Evolutionary conservation across 2,113 vertebrate species (phyloP).

Genomic region (Myocastor coypus): DNA sequence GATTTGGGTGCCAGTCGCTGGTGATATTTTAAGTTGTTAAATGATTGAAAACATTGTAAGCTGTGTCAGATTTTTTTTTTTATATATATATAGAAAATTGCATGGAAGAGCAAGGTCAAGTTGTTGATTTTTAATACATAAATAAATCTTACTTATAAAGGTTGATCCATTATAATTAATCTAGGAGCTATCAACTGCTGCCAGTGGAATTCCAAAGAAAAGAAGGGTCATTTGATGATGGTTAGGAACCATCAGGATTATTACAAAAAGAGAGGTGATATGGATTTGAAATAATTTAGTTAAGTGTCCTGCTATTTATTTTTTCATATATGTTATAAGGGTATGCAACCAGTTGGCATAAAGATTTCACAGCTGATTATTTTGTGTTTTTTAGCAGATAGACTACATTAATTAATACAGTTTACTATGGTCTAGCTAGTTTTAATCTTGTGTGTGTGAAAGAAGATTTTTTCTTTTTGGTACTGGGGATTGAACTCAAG

Average conservation of each 20-base stretch:
- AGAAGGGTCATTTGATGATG: slow-evolving; percentile 17
- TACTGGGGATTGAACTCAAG: too few species aligned
- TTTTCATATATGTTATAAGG: slow-evolving; percentile 33
- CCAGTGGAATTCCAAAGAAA: slow-evolving; percentile 6
- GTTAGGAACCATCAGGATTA: slow-evolving; percentile 8
- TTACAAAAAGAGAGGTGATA: neutral
- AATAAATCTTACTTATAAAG: slow-evolving; percentile 47
- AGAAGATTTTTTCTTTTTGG: neutral
- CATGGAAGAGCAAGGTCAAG: neutral
- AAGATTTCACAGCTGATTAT: slow-evolving; percentile 46
- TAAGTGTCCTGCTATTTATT: slow-evolving; percentile 22
- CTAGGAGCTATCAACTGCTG: neutral
- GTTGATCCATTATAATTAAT: slow-evolving; percentile 43
- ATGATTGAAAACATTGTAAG: slow-evolving; percentile 55
- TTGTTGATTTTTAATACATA: neutral
- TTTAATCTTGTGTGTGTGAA: slow-evolving; percentile 58
- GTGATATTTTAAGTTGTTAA: slow-evolving; percentile 61
- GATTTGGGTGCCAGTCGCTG: slow-evolving; percentile 16
- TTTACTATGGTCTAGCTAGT: neutral
- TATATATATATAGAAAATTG: slow-evolving; percentile 26
- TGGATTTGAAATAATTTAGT: slow-evolving; percentile 44
- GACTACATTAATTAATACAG: neutral
- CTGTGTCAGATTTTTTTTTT: slow-evolving; percentile 4
- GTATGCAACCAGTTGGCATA: slow-evolving; percentile 3
- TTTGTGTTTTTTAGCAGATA: slow-evolving; percentile 24